Conservation (phyloP, 2,113 vertebrate genomes). For the Seriola dumerili region DNA sequence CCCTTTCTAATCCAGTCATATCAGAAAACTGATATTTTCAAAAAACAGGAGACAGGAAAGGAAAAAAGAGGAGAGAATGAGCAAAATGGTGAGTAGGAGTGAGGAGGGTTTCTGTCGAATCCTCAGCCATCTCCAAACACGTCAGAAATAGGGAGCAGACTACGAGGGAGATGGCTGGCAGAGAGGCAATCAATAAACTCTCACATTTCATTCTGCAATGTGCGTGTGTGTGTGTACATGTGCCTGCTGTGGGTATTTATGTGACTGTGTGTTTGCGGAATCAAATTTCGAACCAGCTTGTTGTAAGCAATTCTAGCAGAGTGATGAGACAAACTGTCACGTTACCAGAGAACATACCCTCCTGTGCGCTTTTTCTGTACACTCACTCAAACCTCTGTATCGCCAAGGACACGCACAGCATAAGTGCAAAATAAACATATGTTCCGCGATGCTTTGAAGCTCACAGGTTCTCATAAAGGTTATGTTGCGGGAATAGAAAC, state of each 20-base stretch:
- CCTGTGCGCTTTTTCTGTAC: neutral
- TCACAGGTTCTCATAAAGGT: neutral
- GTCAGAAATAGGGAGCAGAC: constrained; percentile 60
- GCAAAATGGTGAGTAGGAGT: constrained; percentile 21
- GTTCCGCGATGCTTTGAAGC: constrained; percentile 7
- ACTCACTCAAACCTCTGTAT: neutral
- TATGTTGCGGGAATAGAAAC: neutral
- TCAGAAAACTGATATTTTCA: constrained; percentile 23
- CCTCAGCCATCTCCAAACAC: constrained; percentile 56
- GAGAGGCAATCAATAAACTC: constrained; percentile 74
- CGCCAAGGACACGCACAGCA: neutral
- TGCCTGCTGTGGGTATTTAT: constrained; percentile 4
- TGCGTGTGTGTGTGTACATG: neutral
- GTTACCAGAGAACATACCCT: constrained; percentile 21
- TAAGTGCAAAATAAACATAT: neutral
- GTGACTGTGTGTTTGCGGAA: constrained; percentile 1
- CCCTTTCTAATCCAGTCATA: neutral
- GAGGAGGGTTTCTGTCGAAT: constrained; percentile 40
- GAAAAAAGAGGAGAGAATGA: constrained; percentile 23
- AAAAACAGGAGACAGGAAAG: constrained; percentile 15
- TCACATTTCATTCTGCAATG: constrained; percentile 60
- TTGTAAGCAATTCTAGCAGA: constrained; percentile 48
- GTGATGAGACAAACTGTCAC: constrained; percentile 60
- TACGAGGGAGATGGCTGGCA: constrained; percentile 53
- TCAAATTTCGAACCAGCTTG: constrained; percentile 35